These are phyloP conservation scores for Actinia tenebrosa DNA, from an alignment of 64 coral and sea anemone genomes.

Conservation along the genomic window DNA sequence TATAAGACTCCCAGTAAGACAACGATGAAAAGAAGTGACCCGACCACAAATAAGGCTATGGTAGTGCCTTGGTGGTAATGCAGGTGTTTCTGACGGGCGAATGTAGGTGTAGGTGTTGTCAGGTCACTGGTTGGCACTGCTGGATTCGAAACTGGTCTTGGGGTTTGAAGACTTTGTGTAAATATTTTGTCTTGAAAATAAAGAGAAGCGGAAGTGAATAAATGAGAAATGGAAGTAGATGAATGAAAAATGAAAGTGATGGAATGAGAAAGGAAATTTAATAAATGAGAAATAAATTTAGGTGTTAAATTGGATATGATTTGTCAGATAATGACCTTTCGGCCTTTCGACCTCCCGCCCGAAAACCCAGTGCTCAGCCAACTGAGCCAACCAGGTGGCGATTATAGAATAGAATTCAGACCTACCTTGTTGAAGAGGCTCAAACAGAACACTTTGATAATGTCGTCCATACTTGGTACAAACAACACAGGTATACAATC, in stretches of 20 bases:
- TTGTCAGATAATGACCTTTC: too few relatives aligned
- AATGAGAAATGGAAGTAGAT: not conserved
- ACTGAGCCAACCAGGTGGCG: not conserved
- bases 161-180: not conserved
- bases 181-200: not conserved
- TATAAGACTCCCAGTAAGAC: not conserved
- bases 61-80: not conserved
- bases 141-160: not conserved
- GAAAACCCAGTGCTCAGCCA: too few relatives aligned
- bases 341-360: too few relatives aligned
- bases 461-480: constrained; percentile 51
- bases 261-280: not conserved
- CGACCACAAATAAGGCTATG: constrained; percentile 10
- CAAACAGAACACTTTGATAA: constrained; percentile 19
- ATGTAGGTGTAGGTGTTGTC: not conserved
- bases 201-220: not conserved
- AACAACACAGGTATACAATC: constrained; percentile 52
- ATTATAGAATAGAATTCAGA: not conserved
- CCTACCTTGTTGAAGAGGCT: not conserved
- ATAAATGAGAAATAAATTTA: not conserved
- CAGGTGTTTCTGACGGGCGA: not conserved
- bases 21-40: not conserved
- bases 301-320: not conserved
- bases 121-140: not conserved
- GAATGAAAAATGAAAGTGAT: not conserved